Evolutionary conservation across 2,888 invertebrate species (phyloP), one percentile per base, ranked within the genome.

Genomic region (Geophilus truncorum): DNA sequence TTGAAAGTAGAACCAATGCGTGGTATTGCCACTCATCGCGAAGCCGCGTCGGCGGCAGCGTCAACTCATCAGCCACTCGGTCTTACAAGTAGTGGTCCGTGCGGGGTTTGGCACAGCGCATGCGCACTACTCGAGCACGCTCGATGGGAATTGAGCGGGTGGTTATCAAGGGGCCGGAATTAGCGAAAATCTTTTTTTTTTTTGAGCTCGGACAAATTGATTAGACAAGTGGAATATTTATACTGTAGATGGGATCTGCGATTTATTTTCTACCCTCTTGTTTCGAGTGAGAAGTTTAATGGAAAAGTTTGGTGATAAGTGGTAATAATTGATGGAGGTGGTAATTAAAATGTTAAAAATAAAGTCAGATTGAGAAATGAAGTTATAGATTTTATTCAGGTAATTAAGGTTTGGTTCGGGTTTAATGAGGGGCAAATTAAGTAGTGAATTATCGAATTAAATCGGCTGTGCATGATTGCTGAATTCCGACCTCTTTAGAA

Each of bases 21-120:
- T 7, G 62, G 15, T 23, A 62, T 62, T 15, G 62, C 62, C 62
- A 62, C 62, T 62, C 62, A 62, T 62, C 62, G 62, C 62, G 62
- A 62, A 23, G 62, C 62, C 62, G 62, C 62, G 62, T 62, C 23
- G 62, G 62, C 62, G 62, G 62, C 62, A 62, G 62, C 62, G 45
- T 62, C 62, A 62, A 62, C 62, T 62, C 62, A 62, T 62, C 62
- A 62, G 25, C 62, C 62, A 62, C 62, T 62, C 62, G 62, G 62
- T 25, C 62, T 23, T 62, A 62, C 62, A 62, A 62, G 62, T 62
- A 62, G 62, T 23, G 25, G 62, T 62, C 62, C 62, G 45, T 62
- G 9, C 25, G 62, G 62, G 62, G 23, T n/a, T n/a, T 62, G 23
- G 25, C 25, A 25, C 1, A 25, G 62, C 62, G 62, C 62, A 62